Evolutionary conservation across 1,140 invertebrate species (phyloP).

Genomic region (Diorhabda sublineata): DNA sequence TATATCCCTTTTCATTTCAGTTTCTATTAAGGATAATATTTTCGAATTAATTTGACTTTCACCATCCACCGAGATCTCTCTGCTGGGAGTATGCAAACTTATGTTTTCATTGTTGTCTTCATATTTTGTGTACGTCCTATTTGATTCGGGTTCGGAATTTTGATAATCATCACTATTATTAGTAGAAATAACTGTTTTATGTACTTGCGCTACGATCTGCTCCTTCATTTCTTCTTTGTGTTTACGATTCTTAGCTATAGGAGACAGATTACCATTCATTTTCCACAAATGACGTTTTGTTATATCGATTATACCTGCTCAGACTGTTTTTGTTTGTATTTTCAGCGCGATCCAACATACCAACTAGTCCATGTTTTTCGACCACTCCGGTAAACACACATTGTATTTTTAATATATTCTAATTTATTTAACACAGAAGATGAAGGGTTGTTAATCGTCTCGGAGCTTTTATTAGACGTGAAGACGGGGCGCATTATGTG

Average conservation of each 20-base stretch:
- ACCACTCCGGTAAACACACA: no score
- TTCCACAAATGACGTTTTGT: conserved; percentile 13
- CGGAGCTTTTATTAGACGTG: not conserved
- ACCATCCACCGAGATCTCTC: conserved; percentile 53
- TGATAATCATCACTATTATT: conserved; percentile 36
- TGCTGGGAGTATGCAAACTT: conserved; percentile 37
- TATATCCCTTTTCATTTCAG: conserved; percentile 52
- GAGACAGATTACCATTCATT: conserved; percentile 36
- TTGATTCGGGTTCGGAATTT: conserved; percentile 33
- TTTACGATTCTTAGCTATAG: conserved; percentile 35
- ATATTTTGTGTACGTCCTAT: conserved; percentile 36
- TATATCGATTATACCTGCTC: conserved; percentile 12
- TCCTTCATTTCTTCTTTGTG: conserved; percentile 42
- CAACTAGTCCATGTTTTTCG: no score
- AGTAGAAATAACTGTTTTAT: conserved; percentile 39
- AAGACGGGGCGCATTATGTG: not conserved
- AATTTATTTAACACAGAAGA: no score
- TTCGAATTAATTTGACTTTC: conserved; percentile 57
- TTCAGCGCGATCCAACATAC: not conserved
- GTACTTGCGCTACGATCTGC: conserved; percentile 45
- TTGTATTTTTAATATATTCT: no score
- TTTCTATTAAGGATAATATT: conserved; percentile 56
- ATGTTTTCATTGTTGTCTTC: conserved; percentile 45
- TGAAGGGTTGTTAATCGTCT: no score
- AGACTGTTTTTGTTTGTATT: conserved; percentile 17